These are phyloP conservation scores for Morelia viridis DNA, from an alignment of 2,797 vertebrate species.

Conservation along the genomic window DNA sequence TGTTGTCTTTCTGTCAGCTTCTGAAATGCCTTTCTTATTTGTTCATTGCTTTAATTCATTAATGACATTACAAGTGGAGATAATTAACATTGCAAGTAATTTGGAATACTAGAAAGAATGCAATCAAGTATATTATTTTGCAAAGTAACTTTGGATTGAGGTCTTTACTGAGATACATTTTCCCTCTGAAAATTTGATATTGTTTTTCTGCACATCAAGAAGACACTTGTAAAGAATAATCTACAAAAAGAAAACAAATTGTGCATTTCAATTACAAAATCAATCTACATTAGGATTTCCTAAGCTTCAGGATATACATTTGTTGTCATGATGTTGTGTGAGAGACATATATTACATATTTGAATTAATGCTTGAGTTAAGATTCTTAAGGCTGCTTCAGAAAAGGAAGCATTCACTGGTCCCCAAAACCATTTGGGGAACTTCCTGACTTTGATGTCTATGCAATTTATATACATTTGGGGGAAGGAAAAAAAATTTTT, in stretches of 20 bases:
- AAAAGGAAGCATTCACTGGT: constrained; percentile 49
- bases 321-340: constrained; percentile 27
- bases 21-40: neutral
- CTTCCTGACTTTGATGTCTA: constrained; percentile 56
- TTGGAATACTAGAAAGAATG: neutral
- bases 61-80: neutral
- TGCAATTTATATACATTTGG: constrained; percentile 59
- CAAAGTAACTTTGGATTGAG: neutral
- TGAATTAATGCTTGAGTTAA: constrained; percentile 18
- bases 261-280: constrained; percentile 58
- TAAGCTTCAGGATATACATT: constrained; percentile 43
- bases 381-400: constrained; percentile 44
- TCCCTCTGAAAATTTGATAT: constrained; percentile 45
- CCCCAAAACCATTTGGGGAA: constrained; percentile 48
- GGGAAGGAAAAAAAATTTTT: constrained; percentile 50
- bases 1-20: neutral
- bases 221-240: constrained; percentile 46
- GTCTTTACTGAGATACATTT: constrained; percentile 19
- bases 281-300: constrained; percentile 57
- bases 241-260: constrained; percentile 64
- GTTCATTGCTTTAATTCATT: neutral
- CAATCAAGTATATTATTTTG: neutral
- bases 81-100: neutral
- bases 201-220: constrained; percentile 53
- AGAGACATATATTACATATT: constrained; percentile 42